Evolutionary conservation across 2,797 vertebrate genomes (phyloP), one percentile per base, ranked within the genome.

Genomic region (Pangasius larnaudii): DNA sequence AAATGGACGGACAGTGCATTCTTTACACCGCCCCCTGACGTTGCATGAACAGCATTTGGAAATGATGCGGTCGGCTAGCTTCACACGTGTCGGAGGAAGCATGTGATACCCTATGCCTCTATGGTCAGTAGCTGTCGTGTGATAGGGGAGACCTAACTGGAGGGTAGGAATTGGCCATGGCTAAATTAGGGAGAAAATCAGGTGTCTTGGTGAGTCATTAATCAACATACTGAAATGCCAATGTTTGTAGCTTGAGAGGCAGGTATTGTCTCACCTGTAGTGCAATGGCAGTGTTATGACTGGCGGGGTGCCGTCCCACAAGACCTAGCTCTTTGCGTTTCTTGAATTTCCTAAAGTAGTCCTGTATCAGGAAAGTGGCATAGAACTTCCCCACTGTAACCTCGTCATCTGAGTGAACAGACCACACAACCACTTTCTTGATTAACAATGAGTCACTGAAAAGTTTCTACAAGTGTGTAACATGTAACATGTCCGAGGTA

Each of bases 271-370:
- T 98, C 93, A 99, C 99, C 97, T 99, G 98, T 84, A 99, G 95
- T 87, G 97, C 98, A 93, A 98, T 95, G 16, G 98, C 97, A 89
- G 97, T 97, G 96, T 98, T 99, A 85, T 95, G 88, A 75, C 91
- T 94, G 95, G 98, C 96, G 6, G 97, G 96, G 93, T 96, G 96
- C 89, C 96, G 96, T 92, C 98, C 98, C 94, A 99, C 97, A 94
- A 99, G 96, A 93, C 98, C 98, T 97, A 99, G 97, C 95, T 99
- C 98, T 96, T 99, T 99, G 95, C 98, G 98, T 95, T 97, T 99
- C 97, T 99, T 99, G 97, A 99, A 99, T 97, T 99, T 99, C 96
- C 98, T 99, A 97, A 99, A 99, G 97, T 99, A 99, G 97, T 99
- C 98, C 97, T 99, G 98, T 97, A 99, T 99, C 97, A 99, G 98